Conservation (phyloP, 2,888 invertebrate species). For the Yponomeuta malinellus region DNA sequence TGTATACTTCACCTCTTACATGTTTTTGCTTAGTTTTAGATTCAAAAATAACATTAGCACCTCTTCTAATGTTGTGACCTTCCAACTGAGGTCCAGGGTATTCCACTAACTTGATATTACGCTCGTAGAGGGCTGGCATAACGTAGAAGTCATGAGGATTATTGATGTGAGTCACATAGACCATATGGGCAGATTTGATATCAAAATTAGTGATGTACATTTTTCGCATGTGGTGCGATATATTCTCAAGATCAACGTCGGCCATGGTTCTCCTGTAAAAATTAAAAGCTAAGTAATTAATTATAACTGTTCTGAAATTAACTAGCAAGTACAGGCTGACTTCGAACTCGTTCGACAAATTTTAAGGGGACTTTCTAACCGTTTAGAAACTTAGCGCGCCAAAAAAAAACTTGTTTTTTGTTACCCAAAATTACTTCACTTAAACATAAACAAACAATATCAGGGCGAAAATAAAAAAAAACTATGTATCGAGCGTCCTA, state of each 20-base stretch:
- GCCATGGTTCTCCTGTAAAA: not conserved
- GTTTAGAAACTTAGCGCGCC: too few species aligned
- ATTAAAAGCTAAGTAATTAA: too few species aligned
- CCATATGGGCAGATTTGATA: not conserved
- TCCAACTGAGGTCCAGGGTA: not conserved
- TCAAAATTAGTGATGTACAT: not conserved
- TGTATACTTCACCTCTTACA: not conserved
- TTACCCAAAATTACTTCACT: too few species aligned
- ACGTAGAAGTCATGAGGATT: not conserved
- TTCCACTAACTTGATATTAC: not conserved
- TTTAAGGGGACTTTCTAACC: too few species aligned
- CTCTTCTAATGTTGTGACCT: not conserved
- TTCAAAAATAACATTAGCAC: not conserved
- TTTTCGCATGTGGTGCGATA: not conserved
- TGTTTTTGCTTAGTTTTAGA: not conserved
- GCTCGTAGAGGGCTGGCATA: not conserved
- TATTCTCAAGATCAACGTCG: not conserved
- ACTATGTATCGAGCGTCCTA: too few species aligned
- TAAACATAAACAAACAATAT: too few species aligned
- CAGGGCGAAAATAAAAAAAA: too few species aligned
- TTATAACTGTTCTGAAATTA: too few species aligned
- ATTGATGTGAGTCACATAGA: constrained; percentile 1
- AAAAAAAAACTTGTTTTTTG: too few species aligned
- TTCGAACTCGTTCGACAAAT: too few species aligned
- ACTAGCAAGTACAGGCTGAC: too few species aligned